phyloP scores from a whole-genome alignment of 2,113 vertebrate genomes.

The Lophura nycthemera region DNA sequence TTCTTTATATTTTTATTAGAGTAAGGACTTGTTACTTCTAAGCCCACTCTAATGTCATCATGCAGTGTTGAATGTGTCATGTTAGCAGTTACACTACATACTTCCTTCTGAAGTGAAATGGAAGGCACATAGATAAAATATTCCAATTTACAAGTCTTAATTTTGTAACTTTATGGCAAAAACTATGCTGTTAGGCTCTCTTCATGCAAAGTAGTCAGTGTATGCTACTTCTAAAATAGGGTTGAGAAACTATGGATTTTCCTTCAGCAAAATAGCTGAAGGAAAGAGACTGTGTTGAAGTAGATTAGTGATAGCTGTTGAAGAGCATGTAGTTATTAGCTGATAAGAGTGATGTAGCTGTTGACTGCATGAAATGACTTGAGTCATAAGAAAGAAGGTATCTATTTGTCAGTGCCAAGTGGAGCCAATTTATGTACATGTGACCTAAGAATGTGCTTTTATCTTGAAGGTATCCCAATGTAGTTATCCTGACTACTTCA shows the following conservation, averaged over 20 bases:
- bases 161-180: not conserved
- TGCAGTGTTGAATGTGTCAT: not conserved
- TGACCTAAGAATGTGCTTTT: constrained; percentile 29
- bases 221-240: not conserved
- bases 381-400: not conserved
- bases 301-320: not conserved
- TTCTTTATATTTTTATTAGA: not conserved
- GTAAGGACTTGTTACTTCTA: not conserved
- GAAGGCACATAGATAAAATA: not conserved
- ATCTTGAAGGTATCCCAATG: constrained; percentile 89
- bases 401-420: not conserved
- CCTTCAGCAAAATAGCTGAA: not conserved
- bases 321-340: not conserved
- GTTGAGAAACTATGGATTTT: not conserved
- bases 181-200: not conserved
- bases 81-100: not conserved
- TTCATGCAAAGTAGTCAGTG: not conserved
- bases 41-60: not conserved
- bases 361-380: not conserved
- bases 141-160: not conserved
- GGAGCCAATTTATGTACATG: not conserved
- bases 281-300: not conserved
- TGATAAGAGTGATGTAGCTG: not conserved
- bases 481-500: constrained; percentile 96
- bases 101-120: not conserved